phyloP scores from a whole-genome alignment of 2,113 vertebrate genomes.

The Rutilus rutilus region DNA sequence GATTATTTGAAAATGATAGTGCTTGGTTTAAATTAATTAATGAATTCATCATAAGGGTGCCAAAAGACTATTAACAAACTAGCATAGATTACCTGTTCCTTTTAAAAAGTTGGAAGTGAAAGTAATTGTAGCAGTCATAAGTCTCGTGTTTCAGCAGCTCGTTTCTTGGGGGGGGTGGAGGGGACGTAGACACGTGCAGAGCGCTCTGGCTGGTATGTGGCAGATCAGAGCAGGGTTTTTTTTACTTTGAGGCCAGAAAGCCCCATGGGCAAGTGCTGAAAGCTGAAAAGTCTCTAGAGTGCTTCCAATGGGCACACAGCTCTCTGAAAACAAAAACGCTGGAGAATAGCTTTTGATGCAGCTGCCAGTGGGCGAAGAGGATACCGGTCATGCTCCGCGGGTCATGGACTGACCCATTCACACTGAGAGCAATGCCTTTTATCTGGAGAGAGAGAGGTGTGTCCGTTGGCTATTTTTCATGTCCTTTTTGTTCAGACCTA shows the following conservation, averaged over 20 bases:
- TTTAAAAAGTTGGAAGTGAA: neutral
- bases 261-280: slow-evolving; percentile 33
- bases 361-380: slow-evolving; percentile 37
- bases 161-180: slow-evolving; percentile 4
- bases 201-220: slow-evolving; percentile 12
- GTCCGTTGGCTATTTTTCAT: slow-evolving; percentile 42
- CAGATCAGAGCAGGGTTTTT: slow-evolving; percentile 33
- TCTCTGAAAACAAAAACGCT: slow-evolving; percentile 40
- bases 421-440: slow-evolving; percentile 35
- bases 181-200: slow-evolving; percentile 31
- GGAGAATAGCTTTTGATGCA: slow-evolving; percentile 50
- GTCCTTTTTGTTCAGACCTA: slow-evolving; percentile 27
- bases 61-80: too few species aligned
- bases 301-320: slow-evolving; percentile 44
- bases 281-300: slow-evolving; percentile 32
- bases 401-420: slow-evolving; percentile 50
- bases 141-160: neutral
- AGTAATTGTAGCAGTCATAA: neutral
- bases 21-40: too few species aligned
- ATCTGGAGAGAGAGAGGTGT: slow-evolving; percentile 32
- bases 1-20: neutral
- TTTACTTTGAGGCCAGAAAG: neutral
- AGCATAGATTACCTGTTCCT: neutral
- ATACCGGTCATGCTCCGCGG: slow-evolving; percentile 47
- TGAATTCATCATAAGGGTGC: too few species aligned